Conservation (phyloP, 2,113 vertebrate species). For the Lepidothrix coronata region DNA sequence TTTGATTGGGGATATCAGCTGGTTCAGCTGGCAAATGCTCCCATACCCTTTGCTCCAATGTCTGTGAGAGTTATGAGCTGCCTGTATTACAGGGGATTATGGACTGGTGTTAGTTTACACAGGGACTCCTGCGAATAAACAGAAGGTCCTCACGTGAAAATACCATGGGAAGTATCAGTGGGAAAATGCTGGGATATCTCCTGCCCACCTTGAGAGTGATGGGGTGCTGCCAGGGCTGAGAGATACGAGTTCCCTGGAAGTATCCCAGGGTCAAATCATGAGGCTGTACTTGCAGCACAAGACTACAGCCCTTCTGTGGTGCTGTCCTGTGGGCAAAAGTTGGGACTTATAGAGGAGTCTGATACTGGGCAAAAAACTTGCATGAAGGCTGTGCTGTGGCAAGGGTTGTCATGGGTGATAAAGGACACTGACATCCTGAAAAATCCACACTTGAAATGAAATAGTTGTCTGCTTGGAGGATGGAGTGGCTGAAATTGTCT, state of each 20-base stretch:
- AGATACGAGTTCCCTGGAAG: not conserved
- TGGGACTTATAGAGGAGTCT: not conserved
- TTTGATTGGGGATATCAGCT: not conserved
- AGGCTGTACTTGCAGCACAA: not conserved
- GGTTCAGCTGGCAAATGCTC: not conserved
- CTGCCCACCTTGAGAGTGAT: not conserved
- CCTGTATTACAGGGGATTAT: not conserved
- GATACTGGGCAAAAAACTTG: rapidly evolving
- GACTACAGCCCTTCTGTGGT: not conserved
- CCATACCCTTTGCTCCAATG: not conserved
- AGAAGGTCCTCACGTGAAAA: not conserved
- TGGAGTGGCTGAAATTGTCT: not conserved
- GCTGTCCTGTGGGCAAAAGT: not conserved
- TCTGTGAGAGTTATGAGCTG: constrained; percentile 31
- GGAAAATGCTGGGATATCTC: not conserved
- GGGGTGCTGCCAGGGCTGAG: not conserved
- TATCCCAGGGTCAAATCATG: rapidly evolving
- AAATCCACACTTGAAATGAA: not conserved
- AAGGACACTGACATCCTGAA: not conserved
- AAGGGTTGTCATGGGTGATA: rapidly evolving
- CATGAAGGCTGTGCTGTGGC: rapidly evolving
- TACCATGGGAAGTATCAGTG: not conserved
- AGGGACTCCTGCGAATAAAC: not conserved
- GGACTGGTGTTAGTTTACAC: not conserved
- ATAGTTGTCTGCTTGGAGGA: not conserved